Base-by-base conservation (phyloP, 1,140 invertebrate species). In the Hesperophylax magnus region DNA sequence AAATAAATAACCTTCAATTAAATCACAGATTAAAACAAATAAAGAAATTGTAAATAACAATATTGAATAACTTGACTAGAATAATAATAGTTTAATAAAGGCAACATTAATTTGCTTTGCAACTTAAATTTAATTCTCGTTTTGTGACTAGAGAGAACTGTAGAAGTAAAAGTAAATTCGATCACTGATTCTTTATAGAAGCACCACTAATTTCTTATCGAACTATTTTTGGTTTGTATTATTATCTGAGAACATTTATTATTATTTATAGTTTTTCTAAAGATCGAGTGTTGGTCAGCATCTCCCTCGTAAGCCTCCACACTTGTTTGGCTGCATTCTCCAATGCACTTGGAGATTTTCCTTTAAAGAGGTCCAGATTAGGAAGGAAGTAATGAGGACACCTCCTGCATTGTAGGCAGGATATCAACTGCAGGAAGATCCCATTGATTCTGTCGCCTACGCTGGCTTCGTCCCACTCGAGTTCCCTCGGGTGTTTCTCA, bases 301-400 rank as follows among this genome's bases (percentile, higher is more conserved):
- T 93, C 89, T 99, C 97, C 67, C 98, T 90, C 0, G 97, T 97
- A 11, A 99, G 92, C 87, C 97, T 91, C 98, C 98, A 99, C 53
- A 97, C 95, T 87, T 98, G 97, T 88, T 98, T 98, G n/a, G 98
- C 97, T 0, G 97, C 97, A 87, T 97, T 97, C 89, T 99, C 98
- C 85, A 99, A 90, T 4, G 97, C 94, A 80, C 95, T 96, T 3
- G 96, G 94, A 22, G 97, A 96, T 89, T 98, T 98, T 3, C 97
- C 98, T 87, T 98, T 97, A 88, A 98, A 97, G 4, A 99, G 89
- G 88, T 99, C 97, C 75, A 98, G 90, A 86, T 96, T 96, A 1
- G 97, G 97, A n/a, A 98, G 91, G 88, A 98, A 98, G 87, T 98
- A 98, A 86, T 98, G 97, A 0, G 98, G 98, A 90, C 98, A 99